A percentile compares a stretch with the other conserved stretches of the same genome.
phyloP scores from a whole-genome alignment of 2,888 invertebrate genomes.

The Deroplatys truncata region DNA sequence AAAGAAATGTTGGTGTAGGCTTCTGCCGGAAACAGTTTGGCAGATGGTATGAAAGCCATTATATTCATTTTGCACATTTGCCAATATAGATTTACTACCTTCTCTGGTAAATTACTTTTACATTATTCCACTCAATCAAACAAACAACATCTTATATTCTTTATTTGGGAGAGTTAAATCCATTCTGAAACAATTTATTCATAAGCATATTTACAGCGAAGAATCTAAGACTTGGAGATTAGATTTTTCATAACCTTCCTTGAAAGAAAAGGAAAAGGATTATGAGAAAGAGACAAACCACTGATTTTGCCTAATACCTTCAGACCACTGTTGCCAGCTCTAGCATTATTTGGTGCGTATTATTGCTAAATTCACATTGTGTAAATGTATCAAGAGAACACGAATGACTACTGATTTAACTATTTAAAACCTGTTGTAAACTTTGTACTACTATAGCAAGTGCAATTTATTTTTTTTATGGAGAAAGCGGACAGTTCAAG shows the following conservation, averaged over 20 bases:
- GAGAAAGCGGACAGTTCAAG: no score
- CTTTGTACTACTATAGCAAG: no score
- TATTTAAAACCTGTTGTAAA: no score
- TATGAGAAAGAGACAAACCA: not conserved
- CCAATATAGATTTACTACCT: not conserved
- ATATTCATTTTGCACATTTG: not conserved
- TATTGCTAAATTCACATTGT: not conserved
- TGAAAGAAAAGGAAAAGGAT: not conserved
- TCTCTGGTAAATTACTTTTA: not conserved
- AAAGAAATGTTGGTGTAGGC: slow-evolving; percentile 39
- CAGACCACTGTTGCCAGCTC: not conserved
- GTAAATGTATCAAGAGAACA: no score
- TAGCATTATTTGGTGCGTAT: not conserved
- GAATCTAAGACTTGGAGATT: not conserved
- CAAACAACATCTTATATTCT: not conserved
- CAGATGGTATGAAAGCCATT: slow-evolving; percentile 22
- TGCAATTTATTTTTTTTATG: no score
- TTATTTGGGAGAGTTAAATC: not conserved
- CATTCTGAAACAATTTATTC: not conserved
- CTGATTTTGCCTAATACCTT: not conserved
- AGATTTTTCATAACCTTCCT: not conserved
- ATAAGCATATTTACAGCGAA: not conserved
- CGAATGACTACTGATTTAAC: no score
- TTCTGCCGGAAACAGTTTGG: slow-evolving; percentile 39
- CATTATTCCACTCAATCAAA: not conserved